A percentile compares a stretch with the other conserved stretches of the same genome.
phyloP scores from a whole-genome alignment of 2,888 invertebrate species.

The Drosophila anomalipes region DNA sequence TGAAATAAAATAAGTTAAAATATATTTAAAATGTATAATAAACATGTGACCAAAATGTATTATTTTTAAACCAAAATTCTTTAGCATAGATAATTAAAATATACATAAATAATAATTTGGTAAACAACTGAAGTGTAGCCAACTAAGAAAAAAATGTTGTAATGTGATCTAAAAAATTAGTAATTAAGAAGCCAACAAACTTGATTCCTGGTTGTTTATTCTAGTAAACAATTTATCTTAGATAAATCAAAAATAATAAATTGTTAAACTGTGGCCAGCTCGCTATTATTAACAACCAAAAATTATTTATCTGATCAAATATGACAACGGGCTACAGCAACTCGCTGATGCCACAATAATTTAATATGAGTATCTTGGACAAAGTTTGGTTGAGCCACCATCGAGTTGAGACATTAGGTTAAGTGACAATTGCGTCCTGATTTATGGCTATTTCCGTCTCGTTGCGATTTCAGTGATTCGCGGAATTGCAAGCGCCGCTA shows the following conservation, averaged over 20 bases:
- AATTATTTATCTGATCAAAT: neutral
- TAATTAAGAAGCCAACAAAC: neutral
- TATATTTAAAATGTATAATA: neutral
- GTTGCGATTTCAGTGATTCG: constrained; percentile 83
- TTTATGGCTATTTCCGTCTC: constrained; percentile 84
- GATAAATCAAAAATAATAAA: neutral
- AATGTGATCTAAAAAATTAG: neutral
- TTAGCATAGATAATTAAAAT: neutral
- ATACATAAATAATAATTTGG: neutral
- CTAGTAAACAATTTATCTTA: neutral
- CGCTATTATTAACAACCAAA: neutral
- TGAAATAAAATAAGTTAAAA: too few species aligned
- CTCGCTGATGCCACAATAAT: neutral
- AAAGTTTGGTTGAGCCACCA: constrained; percentile 16
- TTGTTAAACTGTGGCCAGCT: neutral
- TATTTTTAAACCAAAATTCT: neutral
- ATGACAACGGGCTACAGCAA: neutral
- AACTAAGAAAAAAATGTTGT: neutral
- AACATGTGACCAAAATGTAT: neutral
- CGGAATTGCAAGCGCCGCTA: constrained; percentile 83
- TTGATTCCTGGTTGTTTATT: neutral
- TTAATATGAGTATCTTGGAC: constrained; percentile 1
- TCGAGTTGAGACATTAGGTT: constrained; percentile 65
- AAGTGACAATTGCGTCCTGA: constrained; percentile 76
- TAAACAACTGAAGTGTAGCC: neutral